phyloP scores from a whole-genome alignment of 2,113 vertebrate genomes.

The Phaethornis superciliosus region DNA sequence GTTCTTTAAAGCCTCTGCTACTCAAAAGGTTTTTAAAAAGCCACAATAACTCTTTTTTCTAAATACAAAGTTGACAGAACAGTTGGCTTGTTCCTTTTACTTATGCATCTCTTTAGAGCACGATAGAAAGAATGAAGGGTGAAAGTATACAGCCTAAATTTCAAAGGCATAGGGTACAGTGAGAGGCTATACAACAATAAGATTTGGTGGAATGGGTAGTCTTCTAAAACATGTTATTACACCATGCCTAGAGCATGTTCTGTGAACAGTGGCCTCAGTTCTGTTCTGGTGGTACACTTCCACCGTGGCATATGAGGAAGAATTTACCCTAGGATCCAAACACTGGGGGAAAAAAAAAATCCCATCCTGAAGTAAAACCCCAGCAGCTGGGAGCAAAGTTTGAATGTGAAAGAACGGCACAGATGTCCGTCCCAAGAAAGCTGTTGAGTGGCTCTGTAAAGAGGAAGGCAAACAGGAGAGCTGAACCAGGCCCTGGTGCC shows the following conservation, averaged over 20 bases:
- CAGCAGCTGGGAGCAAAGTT: neutral
- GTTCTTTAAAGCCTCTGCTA: neutral
- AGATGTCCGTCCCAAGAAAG: neutral
- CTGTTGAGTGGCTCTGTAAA: neutral
- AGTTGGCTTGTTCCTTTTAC: neutral
- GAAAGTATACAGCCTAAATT: neutral
- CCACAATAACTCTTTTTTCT: neutral
- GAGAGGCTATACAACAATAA: neutral
- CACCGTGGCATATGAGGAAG: neutral
- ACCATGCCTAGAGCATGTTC: neutral
- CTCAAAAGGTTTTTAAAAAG: neutral
- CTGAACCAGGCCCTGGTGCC: neutral
- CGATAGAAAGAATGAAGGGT: neutral
- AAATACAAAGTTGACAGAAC: neutral
- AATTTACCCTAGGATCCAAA: neutral
- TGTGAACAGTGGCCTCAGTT: neutral
- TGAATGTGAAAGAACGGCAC: neutral
- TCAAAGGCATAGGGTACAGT: neutral
- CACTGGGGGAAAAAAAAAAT: accelerated
- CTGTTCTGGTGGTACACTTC: neutral
- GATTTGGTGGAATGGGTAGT: neutral
- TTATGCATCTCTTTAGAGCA: neutral
- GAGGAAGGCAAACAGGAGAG: neutral
- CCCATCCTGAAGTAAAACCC: accelerated
- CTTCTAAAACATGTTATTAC: neutral